A percentile compares a stretch with the other conserved stretches of the same genome.
Conservation (phyloP, 1,140 invertebrate species). For the Drosophila parabipectinata region DNA sequence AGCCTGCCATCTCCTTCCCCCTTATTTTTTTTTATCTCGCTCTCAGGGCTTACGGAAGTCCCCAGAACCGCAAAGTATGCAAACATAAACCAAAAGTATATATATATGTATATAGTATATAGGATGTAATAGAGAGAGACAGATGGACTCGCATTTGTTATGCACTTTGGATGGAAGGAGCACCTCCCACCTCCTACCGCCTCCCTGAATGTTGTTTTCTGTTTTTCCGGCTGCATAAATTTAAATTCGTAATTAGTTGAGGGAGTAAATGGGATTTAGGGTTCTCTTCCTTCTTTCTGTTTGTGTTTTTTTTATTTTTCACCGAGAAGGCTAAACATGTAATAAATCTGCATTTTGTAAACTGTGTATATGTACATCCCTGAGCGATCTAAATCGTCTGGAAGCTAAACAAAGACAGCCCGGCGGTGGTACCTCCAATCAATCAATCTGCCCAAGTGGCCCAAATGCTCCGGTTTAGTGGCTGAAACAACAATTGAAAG, state of each 20-base stretch:
- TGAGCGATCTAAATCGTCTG: slow-evolving; percentile 28
- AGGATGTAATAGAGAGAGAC: slow-evolving; percentile 8
- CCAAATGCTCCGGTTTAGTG: slow-evolving; percentile 47
- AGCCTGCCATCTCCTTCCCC: not conserved
- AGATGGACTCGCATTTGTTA: slow-evolving; percentile 48
- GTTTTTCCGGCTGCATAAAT: slow-evolving; percentile 39
- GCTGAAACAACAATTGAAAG: slow-evolving; percentile 52
- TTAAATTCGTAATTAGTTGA: slow-evolving; percentile 57
- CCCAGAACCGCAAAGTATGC: slow-evolving; percentile 46
- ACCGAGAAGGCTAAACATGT: slow-evolving; percentile 31
- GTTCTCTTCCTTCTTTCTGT: slow-evolving; percentile 13
- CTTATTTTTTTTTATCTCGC: slow-evolving; percentile 11
- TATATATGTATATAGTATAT: not conserved
- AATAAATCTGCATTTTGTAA: slow-evolving; percentile 55
- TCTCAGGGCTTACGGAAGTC: slow-evolving; percentile 29
- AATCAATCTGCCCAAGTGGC: slow-evolving; percentile 45
- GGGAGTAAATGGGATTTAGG: slow-evolving; percentile 50
- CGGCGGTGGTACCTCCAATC: slow-evolving; percentile 13
- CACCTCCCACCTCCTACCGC: not conserved
- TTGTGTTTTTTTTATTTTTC: not conserved
- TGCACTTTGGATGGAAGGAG: slow-evolving; percentile 47
- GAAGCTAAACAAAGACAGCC: slow-evolving; percentile 22
- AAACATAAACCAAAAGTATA: slow-evolving; percentile 42
- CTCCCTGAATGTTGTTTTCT: not conserved
- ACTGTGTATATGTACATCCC: slow-evolving; percentile 7